These are phyloP conservation scores for Hiodon tergisus DNA, from an alignment of 2,113 vertebrate genomes.

Conservation along the genomic window DNA sequence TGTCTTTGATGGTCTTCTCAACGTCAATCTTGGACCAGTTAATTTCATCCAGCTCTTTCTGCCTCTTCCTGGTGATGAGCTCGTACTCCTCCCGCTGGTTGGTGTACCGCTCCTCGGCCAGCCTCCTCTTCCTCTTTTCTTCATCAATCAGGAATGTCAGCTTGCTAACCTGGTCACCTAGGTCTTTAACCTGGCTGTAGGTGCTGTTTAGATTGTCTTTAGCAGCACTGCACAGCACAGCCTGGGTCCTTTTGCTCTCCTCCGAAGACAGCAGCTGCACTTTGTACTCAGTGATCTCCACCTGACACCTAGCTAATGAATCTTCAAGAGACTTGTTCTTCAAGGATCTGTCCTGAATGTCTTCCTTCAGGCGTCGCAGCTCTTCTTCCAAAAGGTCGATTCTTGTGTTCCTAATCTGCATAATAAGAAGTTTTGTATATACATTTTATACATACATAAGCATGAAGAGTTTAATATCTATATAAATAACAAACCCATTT, in stretches of 20 bases:
- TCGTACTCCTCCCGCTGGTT: constrained; percentile 89
- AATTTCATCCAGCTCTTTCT: constrained; percentile 83
- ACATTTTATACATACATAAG: not conserved
- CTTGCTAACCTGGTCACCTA: constrained; percentile 80
- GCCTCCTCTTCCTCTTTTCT: constrained; percentile 82
- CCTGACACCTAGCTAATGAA: constrained; percentile 69
- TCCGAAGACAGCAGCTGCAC: constrained; percentile 73
- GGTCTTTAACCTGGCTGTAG: constrained; percentile 75
- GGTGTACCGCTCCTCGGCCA: constrained; percentile 85
- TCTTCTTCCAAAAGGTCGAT: constrained; percentile 90
- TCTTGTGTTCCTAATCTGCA: constrained; percentile 86
- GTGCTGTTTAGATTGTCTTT: constrained; percentile 81
- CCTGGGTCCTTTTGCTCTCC: constrained; percentile 75
- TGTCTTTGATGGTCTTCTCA: constrained; percentile 91
- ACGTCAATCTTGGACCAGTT: constrained; percentile 84
- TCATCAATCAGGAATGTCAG: constrained; percentile 84
- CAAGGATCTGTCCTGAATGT: constrained; percentile 70
- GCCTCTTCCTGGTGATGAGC: constrained; percentile 75
- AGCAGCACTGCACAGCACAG: constrained; percentile 64
- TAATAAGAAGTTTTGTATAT: constrained; percentile 28
- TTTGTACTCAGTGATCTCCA: constrained; percentile 76
- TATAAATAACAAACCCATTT: no score
- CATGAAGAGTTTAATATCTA: not conserved
- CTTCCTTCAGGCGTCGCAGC: constrained; percentile 76
- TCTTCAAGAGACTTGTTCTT: constrained; percentile 87